Percentiles rank a stretch among this genome's conserved stretches.
Conservation (phyloP, 2,888 invertebrate species). For the Pyrgus malvae region DNA sequence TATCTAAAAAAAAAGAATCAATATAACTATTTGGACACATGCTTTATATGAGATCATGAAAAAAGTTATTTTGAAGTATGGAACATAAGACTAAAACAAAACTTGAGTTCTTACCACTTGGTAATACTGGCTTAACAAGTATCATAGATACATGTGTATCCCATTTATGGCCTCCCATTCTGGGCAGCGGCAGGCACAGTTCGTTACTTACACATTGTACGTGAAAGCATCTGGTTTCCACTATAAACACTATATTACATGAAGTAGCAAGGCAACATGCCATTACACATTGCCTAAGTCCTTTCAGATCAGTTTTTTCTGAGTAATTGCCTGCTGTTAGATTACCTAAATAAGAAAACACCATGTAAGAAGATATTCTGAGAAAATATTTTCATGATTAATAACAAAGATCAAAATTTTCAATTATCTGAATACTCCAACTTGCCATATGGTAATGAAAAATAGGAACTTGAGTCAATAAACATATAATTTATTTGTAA, state of each 20-base stretch:
- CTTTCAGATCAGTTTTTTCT: slow-evolving; percentile 73
- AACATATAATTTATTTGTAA: background rate
- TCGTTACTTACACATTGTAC: slow-evolving; percentile 87
- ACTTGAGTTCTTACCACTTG: slow-evolving; percentile 62
- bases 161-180: slow-evolving; percentile 73
- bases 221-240: slow-evolving; percentile 89
- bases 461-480: background rate
- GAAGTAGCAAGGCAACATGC: slow-evolving; percentile 84
- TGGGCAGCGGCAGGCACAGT: slow-evolving; percentile 85
- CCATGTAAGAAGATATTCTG: too few relatives aligned
- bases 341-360: slow-evolving; percentile 61
- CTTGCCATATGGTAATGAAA: slow-evolving; percentile 14
- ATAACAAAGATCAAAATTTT: too few relatives aligned
- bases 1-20: slow-evolving; percentile 69
- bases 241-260: slow-evolving; percentile 91
- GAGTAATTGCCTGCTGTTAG: slow-evolving; percentile 83
- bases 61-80: too few relatives aligned
- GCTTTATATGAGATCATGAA: too few relatives aligned
- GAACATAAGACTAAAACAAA: too few relatives aligned
- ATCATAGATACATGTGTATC: slow-evolving; percentile 88
- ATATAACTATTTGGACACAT: too few relatives aligned
- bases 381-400: too few relatives aligned
- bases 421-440: too few relatives aligned
- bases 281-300: slow-evolving; percentile 84
- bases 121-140: slow-evolving; percentile 86